A percentile compares a stretch with the other conserved stretches of the same genome.
Conservation (phyloP, 2,113 vertebrate genomes). For the Takifugu bimaculatus region DNA sequence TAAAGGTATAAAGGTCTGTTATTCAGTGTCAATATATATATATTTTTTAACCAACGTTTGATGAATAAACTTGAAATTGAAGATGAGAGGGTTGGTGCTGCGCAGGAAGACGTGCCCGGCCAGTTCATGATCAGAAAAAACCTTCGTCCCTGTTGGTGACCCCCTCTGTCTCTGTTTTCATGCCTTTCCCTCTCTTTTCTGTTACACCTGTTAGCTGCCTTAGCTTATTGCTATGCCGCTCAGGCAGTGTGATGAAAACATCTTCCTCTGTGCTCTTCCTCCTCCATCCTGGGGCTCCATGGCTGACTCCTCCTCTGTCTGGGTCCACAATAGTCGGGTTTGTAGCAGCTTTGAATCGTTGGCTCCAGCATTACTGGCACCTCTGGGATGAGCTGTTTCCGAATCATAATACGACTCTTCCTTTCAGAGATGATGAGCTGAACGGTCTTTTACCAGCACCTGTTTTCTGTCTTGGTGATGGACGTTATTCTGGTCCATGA, state of each 20-base stretch:
- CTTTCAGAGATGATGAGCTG: not conserved
- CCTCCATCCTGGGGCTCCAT: conserved; percentile 9
- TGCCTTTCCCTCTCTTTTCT: conserved; percentile 37
- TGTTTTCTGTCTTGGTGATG: too few species aligned
- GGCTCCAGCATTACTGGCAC: conserved; percentile 41
- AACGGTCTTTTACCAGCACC: too few species aligned
- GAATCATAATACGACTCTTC: conserved; percentile 31
- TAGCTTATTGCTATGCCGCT: conserved; percentile 56
- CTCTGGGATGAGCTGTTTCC: conserved; percentile 14
- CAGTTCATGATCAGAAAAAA: too few species aligned
- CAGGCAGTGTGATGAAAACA: conserved; percentile 55
- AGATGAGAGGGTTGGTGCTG: too few species aligned
- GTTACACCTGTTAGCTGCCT: conserved; percentile 57
- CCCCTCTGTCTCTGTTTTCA: conserved; percentile 15
- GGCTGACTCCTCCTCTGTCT: conserved; percentile 36
- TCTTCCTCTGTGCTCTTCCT: conserved; percentile 57
- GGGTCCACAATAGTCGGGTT: conserved; percentile 56
- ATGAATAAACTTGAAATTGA: too few species aligned
- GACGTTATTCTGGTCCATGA: too few species aligned
- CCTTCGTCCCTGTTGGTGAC: too few species aligned
- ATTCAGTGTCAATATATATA: too few species aligned
- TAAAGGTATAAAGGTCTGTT: too few species aligned
- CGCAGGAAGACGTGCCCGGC: too few species aligned
- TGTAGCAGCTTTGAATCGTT: conserved; percentile 50
- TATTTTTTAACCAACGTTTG: too few species aligned